Percentiles rank a stretch among this genome's conserved stretches.
Conservation (phyloP, 1,140 invertebrate species). For the Calosoma granatense region DNA sequence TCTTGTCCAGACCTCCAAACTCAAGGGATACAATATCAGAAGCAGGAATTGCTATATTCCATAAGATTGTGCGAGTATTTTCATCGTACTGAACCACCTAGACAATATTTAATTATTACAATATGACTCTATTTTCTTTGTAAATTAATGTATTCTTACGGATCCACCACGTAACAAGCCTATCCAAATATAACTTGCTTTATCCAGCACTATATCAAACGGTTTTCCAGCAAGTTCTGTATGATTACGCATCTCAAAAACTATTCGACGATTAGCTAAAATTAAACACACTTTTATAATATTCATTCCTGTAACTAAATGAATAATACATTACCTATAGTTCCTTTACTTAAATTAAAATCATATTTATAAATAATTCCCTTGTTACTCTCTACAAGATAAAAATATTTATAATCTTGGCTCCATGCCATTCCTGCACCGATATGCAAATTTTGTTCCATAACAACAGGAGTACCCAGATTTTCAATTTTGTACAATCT, state of each 20-base stretch:
- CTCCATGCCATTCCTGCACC: not conserved
- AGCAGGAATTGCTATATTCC: not conserved
- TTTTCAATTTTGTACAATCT: not conserved
- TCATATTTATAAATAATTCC: slow-evolving; percentile 4
- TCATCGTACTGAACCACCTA: not conserved
- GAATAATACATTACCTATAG: too few species aligned
- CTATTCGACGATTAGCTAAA: not conserved
- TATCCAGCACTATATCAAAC: not conserved
- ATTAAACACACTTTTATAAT: not conserved
- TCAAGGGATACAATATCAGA: not conserved
- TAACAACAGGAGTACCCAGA: not conserved
- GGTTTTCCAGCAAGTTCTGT: not conserved
- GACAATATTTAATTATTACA: not conserved
- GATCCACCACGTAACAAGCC: not conserved
- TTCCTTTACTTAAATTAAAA: not conserved
- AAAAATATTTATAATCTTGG: slow-evolving; percentile 1
- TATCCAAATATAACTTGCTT: not conserved
- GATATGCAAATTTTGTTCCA: not conserved
- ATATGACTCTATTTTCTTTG: not conserved
- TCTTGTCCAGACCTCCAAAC: not conserved
- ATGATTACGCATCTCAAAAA: not conserved
- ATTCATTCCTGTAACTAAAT: too few species aligned
- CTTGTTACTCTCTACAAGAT: not conserved
- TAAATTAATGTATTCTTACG: too few species aligned
- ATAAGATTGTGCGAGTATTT: not conserved